Percentiles rank a stretch among this genome's conserved stretches.
Evolutionary conservation across 2,888 invertebrate genomes (phyloP).

Genomic region (Agriopis aurantiaria): DNA sequence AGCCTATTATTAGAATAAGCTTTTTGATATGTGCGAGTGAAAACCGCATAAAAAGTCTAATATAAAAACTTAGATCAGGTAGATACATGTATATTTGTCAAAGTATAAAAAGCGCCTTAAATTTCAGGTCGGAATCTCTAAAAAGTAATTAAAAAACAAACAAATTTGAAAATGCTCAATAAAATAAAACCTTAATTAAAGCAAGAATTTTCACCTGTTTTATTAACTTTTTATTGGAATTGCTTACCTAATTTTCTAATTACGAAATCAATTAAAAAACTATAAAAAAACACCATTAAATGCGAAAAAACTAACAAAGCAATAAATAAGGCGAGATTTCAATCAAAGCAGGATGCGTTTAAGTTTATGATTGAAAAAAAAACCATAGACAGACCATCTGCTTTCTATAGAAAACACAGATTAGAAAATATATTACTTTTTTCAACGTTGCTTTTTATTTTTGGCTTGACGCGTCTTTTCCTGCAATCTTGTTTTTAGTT

Average conservation of each 20-base stretch:
- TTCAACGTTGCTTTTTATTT: too few relatives aligned
- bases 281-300: constrained; percentile 18
- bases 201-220: constrained; percentile 1
- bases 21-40: too few relatives aligned
- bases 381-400: constrained; percentile 15
- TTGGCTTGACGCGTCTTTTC: too few relatives aligned
- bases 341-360: constrained; percentile 24
- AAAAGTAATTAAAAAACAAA: not conserved
- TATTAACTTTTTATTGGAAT: constrained; percentile 17
- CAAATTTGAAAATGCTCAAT: constrained; percentile 3
- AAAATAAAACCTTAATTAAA: constrained; percentile 4
- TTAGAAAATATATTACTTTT: not conserved
- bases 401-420: not conserved
- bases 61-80: too few relatives aligned
- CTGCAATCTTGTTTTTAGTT: too few relatives aligned
- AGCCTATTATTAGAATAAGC: too few relatives aligned
- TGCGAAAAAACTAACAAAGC: constrained; percentile 25
- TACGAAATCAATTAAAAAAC: constrained; percentile 31
- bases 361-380: constrained; percentile 1
- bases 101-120: too few relatives aligned
- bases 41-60: too few relatives aligned
- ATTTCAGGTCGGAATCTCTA: too few relatives aligned
- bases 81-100: too few relatives aligned
- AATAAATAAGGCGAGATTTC: constrained; percentile 26
- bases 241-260: constrained; percentile 21